A percentile compares a stretch with the other conserved stretches of the same genome.
phyloP scores from a whole-genome alignment of 2,888 invertebrate genomes.

The Diachrysia chrysitis region DNA sequence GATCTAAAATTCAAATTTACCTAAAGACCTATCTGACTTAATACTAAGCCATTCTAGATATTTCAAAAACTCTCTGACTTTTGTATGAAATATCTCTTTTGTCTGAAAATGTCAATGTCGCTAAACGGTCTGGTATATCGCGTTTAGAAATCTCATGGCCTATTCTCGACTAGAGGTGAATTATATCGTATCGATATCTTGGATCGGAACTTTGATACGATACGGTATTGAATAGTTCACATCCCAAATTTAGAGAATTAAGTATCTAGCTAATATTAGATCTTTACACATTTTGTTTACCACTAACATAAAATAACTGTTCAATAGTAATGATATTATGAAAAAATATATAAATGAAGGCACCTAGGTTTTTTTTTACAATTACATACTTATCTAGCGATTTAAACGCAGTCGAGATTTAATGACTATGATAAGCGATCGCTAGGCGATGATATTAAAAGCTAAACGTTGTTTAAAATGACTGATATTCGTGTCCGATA shows the following conservation, averaged over 20 bases:
- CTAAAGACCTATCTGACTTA: constrained; percentile 21
- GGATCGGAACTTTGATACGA: constrained; percentile 2
- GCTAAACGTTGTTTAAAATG: neutral
- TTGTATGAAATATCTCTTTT: constrained; percentile 38
- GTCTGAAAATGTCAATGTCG: constrained; percentile 53
- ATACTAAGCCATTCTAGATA: constrained; percentile 14
- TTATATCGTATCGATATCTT: neutral
- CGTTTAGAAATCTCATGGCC: constrained; percentile 30
- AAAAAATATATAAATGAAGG: neutral
- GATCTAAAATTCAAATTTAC: constrained; percentile 21
- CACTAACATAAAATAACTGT: neutral
- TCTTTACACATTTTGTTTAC: neutral
- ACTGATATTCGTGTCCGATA: neutral
- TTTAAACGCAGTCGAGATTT: neutral
- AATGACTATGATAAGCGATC: constrained; percentile 1
- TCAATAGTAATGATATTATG: neutral
- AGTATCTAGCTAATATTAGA: neutral
- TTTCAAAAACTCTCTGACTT: constrained; percentile 34
- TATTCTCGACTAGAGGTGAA: constrained; percentile 31
- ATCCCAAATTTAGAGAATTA: neutral
- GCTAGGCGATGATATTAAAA: neutral
- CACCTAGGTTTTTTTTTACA: neutral
- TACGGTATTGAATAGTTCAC: neutral
- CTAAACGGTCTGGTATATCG: constrained; percentile 43
- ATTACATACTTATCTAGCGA: neutral